Evolutionary conservation across 2,113 vertebrate species (phyloP).

Genomic region (Brachypodius melanocephalos): DNA sequence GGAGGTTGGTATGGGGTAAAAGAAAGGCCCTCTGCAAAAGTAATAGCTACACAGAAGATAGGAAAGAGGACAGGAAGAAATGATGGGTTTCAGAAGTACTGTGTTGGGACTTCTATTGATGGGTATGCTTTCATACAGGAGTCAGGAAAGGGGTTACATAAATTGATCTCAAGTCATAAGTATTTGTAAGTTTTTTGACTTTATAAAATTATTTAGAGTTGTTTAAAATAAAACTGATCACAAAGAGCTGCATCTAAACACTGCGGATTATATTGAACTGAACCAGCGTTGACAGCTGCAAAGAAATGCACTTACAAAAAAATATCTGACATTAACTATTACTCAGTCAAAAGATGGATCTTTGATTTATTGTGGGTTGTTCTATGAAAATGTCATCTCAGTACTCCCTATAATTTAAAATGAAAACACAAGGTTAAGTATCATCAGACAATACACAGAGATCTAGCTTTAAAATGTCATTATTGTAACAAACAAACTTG

Average conservation of each 20-base stretch:
- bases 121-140: background rate
- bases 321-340: background rate
- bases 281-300: background rate
- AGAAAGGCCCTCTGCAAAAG: background rate
- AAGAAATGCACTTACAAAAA: background rate
- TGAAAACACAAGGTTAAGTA: background rate
- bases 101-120: background rate
- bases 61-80: background rate
- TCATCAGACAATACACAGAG: background rate
- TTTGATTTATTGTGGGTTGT: background rate
- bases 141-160: background rate
- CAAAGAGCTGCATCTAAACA: background rate
- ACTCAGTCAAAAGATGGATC: background rate
- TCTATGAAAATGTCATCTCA: background rate
- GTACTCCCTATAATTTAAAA: background rate
- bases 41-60: background rate
- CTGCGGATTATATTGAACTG: background rate
- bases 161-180: background rate
- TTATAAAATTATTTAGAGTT: background rate
- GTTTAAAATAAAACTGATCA: background rate
- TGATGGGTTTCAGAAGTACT: background rate
- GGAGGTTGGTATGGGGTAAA: background rate
- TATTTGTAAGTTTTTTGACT: background rate
- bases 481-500: background rate
- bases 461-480: background rate